Base-by-base conservation (phyloP, 2,888 invertebrate genomes). In the Drepanosiphum platanoidis region DNA sequence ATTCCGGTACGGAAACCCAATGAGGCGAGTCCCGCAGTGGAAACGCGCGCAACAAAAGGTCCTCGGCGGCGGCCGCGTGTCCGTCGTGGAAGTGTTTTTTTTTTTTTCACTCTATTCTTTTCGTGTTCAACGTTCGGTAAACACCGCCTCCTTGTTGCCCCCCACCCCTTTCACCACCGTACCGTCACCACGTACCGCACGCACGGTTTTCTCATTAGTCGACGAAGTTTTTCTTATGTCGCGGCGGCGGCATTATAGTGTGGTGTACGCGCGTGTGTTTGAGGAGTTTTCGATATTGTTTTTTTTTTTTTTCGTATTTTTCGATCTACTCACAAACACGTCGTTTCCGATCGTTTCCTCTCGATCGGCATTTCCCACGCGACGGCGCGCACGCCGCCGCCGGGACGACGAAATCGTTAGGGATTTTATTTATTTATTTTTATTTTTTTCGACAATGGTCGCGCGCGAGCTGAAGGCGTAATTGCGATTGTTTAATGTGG, bases 1-100 rank as follows among this genome's bases (percentile, higher is more conserved):
- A 84, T 84, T 84, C 84, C 84, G 84, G 75, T 52, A 46, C 84
- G 75, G 75, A 75, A 84, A 84, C 75, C 75, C 84, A 84, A 84
- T 68, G 84, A 84, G 84, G 84, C 84, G 84, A 75, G 75, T 68
- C 75, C 66, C 8, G 32, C 46, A 22, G 39, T 27, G 83, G 27
- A 71, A 80, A 68, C 61, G 27, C 27, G 27, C 66, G 18, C 61
- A 42, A 82, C 58, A 72, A 80, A 72, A 82, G 66, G 42, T 30
- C 36, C 78, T 39, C 27, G 64, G 77, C n/a, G 7, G 52, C 34
- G 75, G 34, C 34, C 52, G 75, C 22, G 11, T 46, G n/a, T 46
- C 11, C 46, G 18, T 27, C 36, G 39, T 34, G 22, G 36, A 30
- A 22, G 52, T 46, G 52, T 52, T 66, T 80, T 36, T 79, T 79